phyloP scores from a whole-genome alignment of 2,888 invertebrate genomes.

The Drosophila setosimentum region DNA sequence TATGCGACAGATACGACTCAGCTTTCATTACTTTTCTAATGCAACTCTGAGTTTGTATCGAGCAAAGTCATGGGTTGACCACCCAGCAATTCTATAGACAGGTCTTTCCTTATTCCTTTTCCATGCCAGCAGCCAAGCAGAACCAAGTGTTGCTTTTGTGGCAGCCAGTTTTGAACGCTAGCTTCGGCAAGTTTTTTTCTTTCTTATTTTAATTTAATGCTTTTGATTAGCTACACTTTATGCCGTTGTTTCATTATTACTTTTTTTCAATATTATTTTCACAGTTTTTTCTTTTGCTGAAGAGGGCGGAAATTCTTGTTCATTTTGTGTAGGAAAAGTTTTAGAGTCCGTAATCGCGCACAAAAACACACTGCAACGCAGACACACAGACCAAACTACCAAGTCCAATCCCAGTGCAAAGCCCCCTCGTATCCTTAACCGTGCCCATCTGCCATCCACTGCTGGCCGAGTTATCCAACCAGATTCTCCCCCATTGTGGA shows the following conservation, averaged over 20 bases:
- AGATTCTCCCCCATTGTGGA: slow-evolving; percentile 25
- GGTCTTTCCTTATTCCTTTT: background rate
- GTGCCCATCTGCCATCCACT: background rate
- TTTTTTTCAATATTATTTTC: slow-evolving; percentile 37
- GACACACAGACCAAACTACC: background rate
- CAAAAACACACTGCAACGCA: slow-evolving; percentile 7
- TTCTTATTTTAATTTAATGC: slow-evolving; percentile 40
- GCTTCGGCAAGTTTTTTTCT: slow-evolving; percentile 29
- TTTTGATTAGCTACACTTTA: slow-evolving; percentile 64
- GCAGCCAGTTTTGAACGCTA: slow-evolving; percentile 33
- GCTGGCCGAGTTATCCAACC: slow-evolving; percentile 15
- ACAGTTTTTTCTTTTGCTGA: slow-evolving; percentile 30
- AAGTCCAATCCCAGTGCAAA: background rate
- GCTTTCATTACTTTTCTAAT: slow-evolving; percentile 12
- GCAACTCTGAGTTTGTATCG: background rate
- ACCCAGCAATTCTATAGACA: slow-evolving; percentile 5
- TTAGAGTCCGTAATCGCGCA: slow-evolving; percentile 21
- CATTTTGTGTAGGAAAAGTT: slow-evolving; percentile 46
- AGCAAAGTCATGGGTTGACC: slow-evolving; percentile 6
- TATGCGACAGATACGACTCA: background rate
- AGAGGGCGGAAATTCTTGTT: slow-evolving; percentile 39
- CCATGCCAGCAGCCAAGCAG: slow-evolving; percentile 1
- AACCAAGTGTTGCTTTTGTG: slow-evolving; percentile 65
- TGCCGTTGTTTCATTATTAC: slow-evolving; percentile 32
- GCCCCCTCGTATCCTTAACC: background rate